These are phyloP conservation scores for Gari tellinella DNA, from an alignment of 2,888 invertebrate genomes.

Conservation along the genomic window DNA sequence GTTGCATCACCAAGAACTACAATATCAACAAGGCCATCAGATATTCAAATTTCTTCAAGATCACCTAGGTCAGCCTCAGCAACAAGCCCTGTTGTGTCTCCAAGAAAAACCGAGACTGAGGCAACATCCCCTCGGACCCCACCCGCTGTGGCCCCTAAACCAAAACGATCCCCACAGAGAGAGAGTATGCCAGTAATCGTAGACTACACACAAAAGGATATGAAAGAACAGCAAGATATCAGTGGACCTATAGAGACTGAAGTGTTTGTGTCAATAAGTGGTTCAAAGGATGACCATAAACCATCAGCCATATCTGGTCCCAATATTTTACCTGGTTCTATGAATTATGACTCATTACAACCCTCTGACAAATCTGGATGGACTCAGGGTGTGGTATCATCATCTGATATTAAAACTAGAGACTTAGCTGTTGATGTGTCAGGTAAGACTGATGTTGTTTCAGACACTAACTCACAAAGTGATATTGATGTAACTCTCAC, in stretches of 20 bases:
- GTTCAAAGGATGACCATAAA: slow-evolving; percentile 34
- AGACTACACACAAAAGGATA: neutral
- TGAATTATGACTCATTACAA: slow-evolving; percentile 45
- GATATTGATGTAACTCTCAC: slow-evolving; percentile 11
- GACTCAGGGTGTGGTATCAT: slow-evolving; percentile 45
- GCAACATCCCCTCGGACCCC: slow-evolving; percentile 39
- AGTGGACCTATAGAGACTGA: slow-evolving; percentile 65
- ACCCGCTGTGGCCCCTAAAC: slow-evolving; percentile 72
- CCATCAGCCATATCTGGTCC: slow-evolving; percentile 14
- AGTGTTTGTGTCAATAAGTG: slow-evolving; percentile 62
- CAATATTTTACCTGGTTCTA: slow-evolving; percentile 52
- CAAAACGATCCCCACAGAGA: slow-evolving; percentile 30
- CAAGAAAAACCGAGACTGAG: neutral
- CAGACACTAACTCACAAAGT: slow-evolving; percentile 26
- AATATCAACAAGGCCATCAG: slow-evolving; percentile 22
- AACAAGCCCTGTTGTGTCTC: slow-evolving; percentile 9
- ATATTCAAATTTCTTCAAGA: slow-evolving; percentile 12
- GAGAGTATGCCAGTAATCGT: slow-evolving; percentile 7
- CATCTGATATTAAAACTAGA: slow-evolving; percentile 27
- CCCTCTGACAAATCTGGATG: slow-evolving; percentile 25
- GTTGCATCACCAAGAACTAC: slow-evolving; percentile 18
- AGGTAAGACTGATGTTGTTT: slow-evolving; percentile 59
- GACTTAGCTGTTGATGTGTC: slow-evolving; percentile 10
- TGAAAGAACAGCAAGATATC: slow-evolving; percentile 23
- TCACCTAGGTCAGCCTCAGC: slow-evolving; percentile 26